Evolutionary conservation across 1,140 invertebrate species (phyloP).

Genomic region (Nasonia giraulti): DNA sequence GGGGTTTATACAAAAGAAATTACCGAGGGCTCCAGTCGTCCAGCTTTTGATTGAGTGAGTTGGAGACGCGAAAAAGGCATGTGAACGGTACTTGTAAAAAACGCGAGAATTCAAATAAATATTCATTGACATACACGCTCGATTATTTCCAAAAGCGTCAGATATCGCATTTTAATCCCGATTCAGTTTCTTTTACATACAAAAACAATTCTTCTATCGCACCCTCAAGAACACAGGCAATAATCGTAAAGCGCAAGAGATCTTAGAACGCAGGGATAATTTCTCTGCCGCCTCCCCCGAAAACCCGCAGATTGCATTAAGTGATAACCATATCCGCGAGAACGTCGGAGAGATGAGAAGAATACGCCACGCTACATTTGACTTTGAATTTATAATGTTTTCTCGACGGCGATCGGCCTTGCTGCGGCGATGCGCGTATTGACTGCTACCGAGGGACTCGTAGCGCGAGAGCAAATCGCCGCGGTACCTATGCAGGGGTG

Average conservation of each 20-base stretch:
- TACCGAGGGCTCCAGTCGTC: neutral
- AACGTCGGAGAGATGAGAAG: constrained; percentile 54
- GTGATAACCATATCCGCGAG: constrained; percentile 32
- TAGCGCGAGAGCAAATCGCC: constrained; percentile 19
- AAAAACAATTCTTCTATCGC: constrained; percentile 23
- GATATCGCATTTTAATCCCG: neutral
- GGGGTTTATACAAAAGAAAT: neutral
- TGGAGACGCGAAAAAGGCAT: no score
- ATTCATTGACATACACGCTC: neutral
- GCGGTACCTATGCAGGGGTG: constrained; percentile 38
- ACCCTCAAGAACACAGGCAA: constrained; percentile 33
- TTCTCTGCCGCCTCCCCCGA: neutral
- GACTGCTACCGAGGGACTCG: constrained; percentile 31
- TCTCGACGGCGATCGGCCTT: neutral
- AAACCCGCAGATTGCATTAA: constrained; percentile 46
- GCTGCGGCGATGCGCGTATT: neutral
- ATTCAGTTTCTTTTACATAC: neutral
- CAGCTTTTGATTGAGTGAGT: neutral
- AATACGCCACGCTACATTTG: constrained; percentile 67
- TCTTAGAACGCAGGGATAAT: constrained; percentile 56
- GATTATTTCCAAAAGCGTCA: neutral
- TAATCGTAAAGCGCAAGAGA: constrained; percentile 48
- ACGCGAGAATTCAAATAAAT: neutral
- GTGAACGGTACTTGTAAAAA: no score
- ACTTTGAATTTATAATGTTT: constrained; percentile 67